Evolutionary conservation across 2,797 vertebrate species (phyloP).

Genomic region (Astyanax mexicanus): DNA sequence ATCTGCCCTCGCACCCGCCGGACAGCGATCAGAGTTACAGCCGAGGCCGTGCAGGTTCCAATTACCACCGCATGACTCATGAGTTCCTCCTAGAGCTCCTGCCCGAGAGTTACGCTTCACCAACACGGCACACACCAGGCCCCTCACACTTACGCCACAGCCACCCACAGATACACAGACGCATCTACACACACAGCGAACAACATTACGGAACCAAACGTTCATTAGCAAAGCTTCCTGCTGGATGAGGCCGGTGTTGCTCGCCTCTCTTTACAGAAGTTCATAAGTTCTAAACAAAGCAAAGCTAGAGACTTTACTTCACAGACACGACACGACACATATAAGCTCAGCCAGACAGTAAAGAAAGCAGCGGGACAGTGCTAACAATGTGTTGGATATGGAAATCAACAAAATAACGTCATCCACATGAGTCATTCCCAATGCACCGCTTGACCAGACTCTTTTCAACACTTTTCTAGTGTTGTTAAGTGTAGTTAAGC

Average conservation of each 20-base stretch:
- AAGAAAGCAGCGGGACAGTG: constrained; percentile 4
- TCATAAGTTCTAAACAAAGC: background rate
- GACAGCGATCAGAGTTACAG: background rate
- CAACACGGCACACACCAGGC: constrained; percentile 6
- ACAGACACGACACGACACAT: background rate
- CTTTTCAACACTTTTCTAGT: background rate
- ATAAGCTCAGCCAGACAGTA: background rate
- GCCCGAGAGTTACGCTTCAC: background rate
- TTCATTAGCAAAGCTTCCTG: constrained; percentile 13
- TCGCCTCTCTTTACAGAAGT: background rate
- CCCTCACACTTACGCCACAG: background rate
- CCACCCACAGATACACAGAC: constrained; percentile 8
- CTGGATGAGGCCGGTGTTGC: background rate
- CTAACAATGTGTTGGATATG: background rate
- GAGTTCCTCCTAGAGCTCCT: background rate
- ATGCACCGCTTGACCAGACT: background rate
- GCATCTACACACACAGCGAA: background rate
- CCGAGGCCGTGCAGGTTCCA: background rate
- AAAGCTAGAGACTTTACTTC: background rate
- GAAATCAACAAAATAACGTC: background rate
- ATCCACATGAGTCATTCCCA: background rate
- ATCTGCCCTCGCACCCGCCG: background rate
- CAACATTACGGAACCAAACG: background rate
- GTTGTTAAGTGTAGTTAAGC: too few relatives aligned
- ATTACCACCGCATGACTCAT: constrained; percentile 27